These are phyloP conservation scores for Natrix natrix DNA, from an alignment of 2,797 vertebrate species.

Conservation along the genomic window DNA sequence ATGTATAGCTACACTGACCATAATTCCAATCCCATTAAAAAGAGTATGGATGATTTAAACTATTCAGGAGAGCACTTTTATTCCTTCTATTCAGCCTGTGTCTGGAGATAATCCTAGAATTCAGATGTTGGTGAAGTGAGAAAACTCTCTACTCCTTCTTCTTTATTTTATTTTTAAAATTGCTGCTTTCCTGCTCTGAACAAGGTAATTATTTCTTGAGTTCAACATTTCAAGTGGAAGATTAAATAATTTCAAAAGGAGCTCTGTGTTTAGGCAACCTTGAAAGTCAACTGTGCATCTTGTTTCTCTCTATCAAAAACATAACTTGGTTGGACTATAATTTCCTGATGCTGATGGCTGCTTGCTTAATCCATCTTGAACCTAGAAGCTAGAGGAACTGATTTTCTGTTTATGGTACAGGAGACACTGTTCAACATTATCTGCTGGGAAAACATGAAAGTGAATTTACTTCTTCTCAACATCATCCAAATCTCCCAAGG, in stretches of 20 bases:
- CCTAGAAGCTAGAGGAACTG: background rate
- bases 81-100: background rate
- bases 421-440: constrained; percentile 10
- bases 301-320: constrained; percentile 28
- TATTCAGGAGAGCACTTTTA: background rate
- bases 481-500: constrained; percentile 11
- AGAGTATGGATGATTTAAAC: background rate
- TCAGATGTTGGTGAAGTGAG: constrained; percentile 3
- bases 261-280: background rate
- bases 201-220: constrained; percentile 13
- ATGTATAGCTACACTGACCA: background rate
- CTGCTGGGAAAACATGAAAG: background rate
- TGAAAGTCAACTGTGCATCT: constrained; percentile 6
- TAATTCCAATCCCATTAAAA: background rate
- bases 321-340: background rate
- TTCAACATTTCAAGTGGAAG: constrained; percentile 17
- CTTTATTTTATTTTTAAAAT: background rate
- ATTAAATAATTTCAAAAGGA: constrained; percentile 28
- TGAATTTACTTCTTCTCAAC: background rate
- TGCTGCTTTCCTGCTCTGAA: background rate
- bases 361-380: constrained; percentile 12
- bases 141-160: background rate
- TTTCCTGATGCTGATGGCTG: background rate
- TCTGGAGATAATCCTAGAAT: constrained; percentile 10
- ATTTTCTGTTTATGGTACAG: constrained; percentile 31